These are phyloP conservation scores for Hydrocynus forskahlii DNA, from an alignment of 2,797 vertebrate genomes.

Conservation along the genomic window DNA sequence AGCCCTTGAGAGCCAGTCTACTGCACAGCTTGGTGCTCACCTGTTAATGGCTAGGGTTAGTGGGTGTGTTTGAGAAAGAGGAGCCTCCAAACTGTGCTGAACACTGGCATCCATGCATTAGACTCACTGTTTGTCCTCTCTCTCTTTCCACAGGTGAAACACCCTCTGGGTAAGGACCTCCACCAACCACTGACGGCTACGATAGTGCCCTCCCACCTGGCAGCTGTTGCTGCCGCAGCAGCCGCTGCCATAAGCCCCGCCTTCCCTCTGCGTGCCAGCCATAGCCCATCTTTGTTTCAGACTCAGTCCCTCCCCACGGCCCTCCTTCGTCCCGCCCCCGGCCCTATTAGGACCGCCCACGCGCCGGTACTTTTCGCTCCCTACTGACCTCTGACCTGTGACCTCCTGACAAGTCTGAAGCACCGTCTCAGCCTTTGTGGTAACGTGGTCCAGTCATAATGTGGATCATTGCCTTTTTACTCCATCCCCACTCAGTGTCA, in stretches of 20 bases:
- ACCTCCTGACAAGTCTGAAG: conserved; percentile 20
- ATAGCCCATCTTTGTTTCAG: conserved; percentile 87
- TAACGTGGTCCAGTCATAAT: conserved; percentile 10
- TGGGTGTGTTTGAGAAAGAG: no score
- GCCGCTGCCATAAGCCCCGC: conserved; percentile 83
- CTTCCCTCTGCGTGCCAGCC: conserved; percentile 86
- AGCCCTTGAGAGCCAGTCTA: no score
- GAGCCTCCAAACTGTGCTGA: no score
- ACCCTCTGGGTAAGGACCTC: conserved; percentile 88
- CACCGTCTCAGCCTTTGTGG: conserved; percentile 41
- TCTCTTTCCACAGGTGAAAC: conserved; percentile 80
- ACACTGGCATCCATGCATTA: neutral
- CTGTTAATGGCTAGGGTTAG: no score
- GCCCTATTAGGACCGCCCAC: conserved; percentile 94
- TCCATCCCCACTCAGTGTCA: conserved; percentile 26
- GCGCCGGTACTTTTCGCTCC: conserved; percentile 94
- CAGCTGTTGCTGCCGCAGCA: conserved; percentile 84
- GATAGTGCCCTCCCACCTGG: conserved; percentile 87
- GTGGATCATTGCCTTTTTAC: conserved; percentile 29
- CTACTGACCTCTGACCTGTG: conserved; percentile 69
- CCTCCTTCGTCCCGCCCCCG: conserved; percentile 91
- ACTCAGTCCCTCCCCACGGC: conserved; percentile 86
- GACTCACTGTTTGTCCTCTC: neutral
- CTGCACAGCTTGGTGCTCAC: no score
- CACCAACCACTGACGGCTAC: conserved; percentile 84